These are phyloP conservation scores for Tympanoctomys barrerae DNA, from an alignment of 2,797 vertebrate species.

Conservation along the genomic window DNA sequence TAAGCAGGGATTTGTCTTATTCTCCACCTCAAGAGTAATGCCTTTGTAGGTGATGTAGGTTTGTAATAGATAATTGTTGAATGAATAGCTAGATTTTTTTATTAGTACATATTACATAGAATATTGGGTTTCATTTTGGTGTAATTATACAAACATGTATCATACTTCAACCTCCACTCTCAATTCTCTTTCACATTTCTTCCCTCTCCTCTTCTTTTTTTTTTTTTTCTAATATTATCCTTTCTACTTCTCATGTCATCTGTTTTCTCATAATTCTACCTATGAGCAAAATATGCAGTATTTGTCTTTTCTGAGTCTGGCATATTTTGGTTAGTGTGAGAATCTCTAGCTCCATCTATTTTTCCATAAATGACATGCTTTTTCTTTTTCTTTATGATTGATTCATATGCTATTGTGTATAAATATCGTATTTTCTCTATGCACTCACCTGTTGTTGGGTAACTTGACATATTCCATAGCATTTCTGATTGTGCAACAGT, in stretches of 20 bases:
- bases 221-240: background rate
- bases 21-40: background rate
- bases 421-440: background rate
- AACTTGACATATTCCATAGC: background rate
- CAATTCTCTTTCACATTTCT: background rate
- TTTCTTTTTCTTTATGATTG: background rate
- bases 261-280: background rate
- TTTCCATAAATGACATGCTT: background rate
- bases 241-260: background rate
- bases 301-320: background rate
- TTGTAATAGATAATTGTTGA: slow-evolving; percentile 23
- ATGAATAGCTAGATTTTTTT: background rate
- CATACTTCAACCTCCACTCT: background rate
- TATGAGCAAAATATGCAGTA: background rate
- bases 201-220: background rate
- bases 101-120: background rate
- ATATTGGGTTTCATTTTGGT: background rate
- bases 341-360: background rate
- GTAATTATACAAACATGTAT: background rate
- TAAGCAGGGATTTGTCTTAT: slow-evolving; percentile 42
- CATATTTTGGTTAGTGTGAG: background rate
- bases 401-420: background rate
- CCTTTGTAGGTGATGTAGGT: background rate
- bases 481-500: background rate
- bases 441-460: background rate